Evolutionary conservation across 2,797 vertebrate genomes (phyloP), one percentile per base, ranked within the genome.

Genomic region (Fistularia commersonii): DNA sequence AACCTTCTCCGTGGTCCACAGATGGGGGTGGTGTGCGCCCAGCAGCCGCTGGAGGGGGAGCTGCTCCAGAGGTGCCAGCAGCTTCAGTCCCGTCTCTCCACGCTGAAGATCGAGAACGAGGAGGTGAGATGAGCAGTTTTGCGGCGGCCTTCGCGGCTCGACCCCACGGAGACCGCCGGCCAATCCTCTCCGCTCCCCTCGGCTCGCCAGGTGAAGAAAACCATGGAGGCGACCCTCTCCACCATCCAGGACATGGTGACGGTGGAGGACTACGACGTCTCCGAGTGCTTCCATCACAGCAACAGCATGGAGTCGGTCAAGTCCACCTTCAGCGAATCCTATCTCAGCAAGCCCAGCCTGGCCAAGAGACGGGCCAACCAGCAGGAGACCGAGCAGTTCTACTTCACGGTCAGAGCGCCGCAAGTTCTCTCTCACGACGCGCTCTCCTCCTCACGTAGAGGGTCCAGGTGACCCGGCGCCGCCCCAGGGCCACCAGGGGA

Each of bases 301-400:
- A 98, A 98, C 85, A 98, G 96, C 40, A 99, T 98, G 93, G 97
- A 99, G 82, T 98, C 96, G 0, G 96, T 99, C 61, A 98, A 98
- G 71, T 99, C 97, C 69, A 97, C 93, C 0, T 91, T 98, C 71
- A 98, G 96, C 0, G 97, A 99, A 39, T 98, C 97, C 0, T 98
- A 95, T 88, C 95, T 99, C 90, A 99, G 96, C 89, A 98, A 98
- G 46, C 97, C 96, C 41, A 99, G 96, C 79, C 93, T 99, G 36
- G 97, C 96, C 74, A 99, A 99, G 81, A 89, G 97, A 12, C 81
- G 95, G 34, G 97, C 96, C 72, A 98, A 98, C 82, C 96, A 99
- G 83, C 97, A 99, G 81, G 96, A 98, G 90, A 99, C 97, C 0
- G 97, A 99, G 86, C 96, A 98, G 87, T 99, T 99, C 81, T 98